phyloP scores from a whole-genome alignment of 2,888 invertebrate species.

The Drosophila dives region DNA sequence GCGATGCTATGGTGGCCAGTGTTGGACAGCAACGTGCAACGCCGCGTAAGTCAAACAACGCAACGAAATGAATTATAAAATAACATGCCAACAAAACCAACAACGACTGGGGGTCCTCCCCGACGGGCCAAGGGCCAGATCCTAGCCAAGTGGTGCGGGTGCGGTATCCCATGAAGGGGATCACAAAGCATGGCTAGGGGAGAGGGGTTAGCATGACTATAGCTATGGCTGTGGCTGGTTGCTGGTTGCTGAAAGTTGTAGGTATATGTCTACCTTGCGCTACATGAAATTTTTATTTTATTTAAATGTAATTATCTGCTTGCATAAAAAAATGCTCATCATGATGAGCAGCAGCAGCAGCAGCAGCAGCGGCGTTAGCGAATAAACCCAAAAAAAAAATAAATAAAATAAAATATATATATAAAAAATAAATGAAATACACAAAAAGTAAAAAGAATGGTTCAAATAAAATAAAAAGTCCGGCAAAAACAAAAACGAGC shows the following conservation, averaged over 20 bases:
- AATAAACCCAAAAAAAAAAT: conserved; percentile 18
- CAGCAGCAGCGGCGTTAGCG: conserved; percentile 33
- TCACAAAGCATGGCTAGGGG: not conserved
- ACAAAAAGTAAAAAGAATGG: conserved; percentile 19
- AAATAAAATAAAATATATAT: conserved; percentile 25
- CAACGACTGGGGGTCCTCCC: conserved; percentile 29
- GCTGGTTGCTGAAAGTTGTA: conserved; percentile 16
- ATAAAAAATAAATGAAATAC: conserved; percentile 27
- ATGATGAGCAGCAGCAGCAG: conserved; percentile 67
- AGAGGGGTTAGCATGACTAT: conserved; percentile 8
- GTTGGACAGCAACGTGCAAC: conserved; percentile 33
- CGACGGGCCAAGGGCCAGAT: conserved; percentile 28
- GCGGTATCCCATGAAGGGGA: not conserved
- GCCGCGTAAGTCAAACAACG: conserved; percentile 74
- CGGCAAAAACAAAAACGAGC: conserved; percentile 38
- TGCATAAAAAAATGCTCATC: conserved; percentile 82
- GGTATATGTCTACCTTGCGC: conserved; percentile 46
- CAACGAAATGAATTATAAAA: conserved; percentile 81
- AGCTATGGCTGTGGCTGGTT: conserved; percentile 8
- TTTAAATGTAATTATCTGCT: conserved; percentile 85
- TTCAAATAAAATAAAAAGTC: conserved; percentile 17
- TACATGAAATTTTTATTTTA: conserved; percentile 85
- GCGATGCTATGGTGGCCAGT: conserved; percentile 3
- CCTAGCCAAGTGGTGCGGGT: conserved; percentile 23
- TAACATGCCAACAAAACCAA: conserved; percentile 76